Base-by-base conservation (phyloP, 2,888 invertebrate species). In the Noctuana brunneofusca region DNA sequence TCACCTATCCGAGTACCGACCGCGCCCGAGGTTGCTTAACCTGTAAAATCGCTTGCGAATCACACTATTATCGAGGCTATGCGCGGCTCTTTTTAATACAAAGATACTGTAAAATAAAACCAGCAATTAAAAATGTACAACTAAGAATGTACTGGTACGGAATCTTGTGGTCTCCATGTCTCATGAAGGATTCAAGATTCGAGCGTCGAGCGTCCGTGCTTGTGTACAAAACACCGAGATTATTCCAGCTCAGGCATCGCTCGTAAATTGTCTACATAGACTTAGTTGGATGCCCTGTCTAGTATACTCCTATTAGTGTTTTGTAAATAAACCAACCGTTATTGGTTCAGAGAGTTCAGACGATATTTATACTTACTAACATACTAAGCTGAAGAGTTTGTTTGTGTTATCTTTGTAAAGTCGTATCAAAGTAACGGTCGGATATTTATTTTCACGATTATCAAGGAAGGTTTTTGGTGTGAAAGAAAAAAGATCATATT, bases 221-320 rank as follows among this genome's bases (percentile, higher is more conserved):
- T 30, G 30, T 20, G 56, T 48, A 57, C 57, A 57, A 57, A 49
- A 48, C 48, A 48, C 32, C 22, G 48, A 57, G 57, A 57, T 57
- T 58, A 49, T 38, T 50, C 24, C 27, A 16, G 43, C 14, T 24
- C 55, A 18, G 41, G 20, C 55, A 30, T 5, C 27, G 43, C 43
- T 38, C 27, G 55, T 55, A 55, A 55, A 55, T 14, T 55, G 43
- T 55, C 43, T 18, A 16, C 16, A 1, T 14, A 43, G 43, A 55
- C 27, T 43, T 14, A 43, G 27, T 16, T 12, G 22, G 49, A 27
- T 27, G 22, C 22, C 20, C 48, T 5, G 20, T 22, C 49, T 49
- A 12, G 35, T 35, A n/a, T 49, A 8, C n/a, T 12, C n/a, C 48
- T 48, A 48, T 48, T 48, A 49, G 14, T 49, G 24, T 49, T 49